These are phyloP conservation scores for Craniophora ligustri DNA, from an alignment of 2,888 invertebrate species.

Conservation along the genomic window DNA sequence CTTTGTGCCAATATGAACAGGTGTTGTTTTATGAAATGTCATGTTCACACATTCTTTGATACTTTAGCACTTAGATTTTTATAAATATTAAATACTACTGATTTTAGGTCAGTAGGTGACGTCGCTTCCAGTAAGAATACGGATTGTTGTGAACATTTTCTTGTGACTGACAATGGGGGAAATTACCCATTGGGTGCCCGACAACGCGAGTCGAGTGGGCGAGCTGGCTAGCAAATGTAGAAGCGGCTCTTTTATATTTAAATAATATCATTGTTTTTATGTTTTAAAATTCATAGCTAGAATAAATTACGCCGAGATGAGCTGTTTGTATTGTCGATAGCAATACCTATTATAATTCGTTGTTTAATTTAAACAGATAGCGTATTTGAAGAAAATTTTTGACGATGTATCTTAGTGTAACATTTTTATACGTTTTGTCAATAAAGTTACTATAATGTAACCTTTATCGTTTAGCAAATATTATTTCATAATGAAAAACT, in stretches of 20 bases:
- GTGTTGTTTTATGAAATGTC: conserved; percentile 41
- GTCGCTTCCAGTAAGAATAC: conserved; percentile 44
- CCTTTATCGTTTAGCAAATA: not conserved
- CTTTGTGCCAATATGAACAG: conserved; percentile 47
- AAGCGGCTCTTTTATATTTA: conserved; percentile 40
- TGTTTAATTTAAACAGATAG: no score
- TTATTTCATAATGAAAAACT: not conserved
- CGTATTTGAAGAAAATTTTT: no score
- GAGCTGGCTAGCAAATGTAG: conserved; percentile 57
- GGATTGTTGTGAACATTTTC: conserved; percentile 70
- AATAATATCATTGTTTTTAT: conserved; percentile 4
- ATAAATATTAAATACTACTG: not conserved
- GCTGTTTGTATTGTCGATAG: not conserved
- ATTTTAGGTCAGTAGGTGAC: conserved; percentile 39
- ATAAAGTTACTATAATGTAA: no score
- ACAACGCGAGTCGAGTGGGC: conserved; percentile 72
- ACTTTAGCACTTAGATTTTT: conserved; percentile 3
- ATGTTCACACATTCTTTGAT: conserved; percentile 25
- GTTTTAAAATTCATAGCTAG: no score
- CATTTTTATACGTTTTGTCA: no score
- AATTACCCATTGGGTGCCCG: conserved; percentile 84
- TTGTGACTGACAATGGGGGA: conserved; percentile 84
- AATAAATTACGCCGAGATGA: not conserved
- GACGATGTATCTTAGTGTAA: no score
- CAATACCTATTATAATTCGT: not conserved